These are phyloP conservation scores for Merluccius polli DNA, from an alignment of 2,797 vertebrate genomes.

Conservation along the genomic window DNA sequence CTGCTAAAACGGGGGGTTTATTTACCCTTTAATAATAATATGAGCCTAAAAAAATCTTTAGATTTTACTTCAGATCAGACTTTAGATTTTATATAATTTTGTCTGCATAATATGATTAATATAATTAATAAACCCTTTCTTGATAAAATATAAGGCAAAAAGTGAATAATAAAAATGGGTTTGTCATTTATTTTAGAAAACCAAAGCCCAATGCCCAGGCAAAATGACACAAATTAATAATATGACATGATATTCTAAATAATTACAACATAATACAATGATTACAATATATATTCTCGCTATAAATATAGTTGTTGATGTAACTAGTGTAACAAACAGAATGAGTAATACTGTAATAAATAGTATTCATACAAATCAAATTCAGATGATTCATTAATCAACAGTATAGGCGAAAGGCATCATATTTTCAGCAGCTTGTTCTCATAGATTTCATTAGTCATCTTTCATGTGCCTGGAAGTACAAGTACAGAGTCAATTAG, in stretches of 20 bases:
- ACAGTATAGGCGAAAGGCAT: background rate
- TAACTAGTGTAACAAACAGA: background rate
- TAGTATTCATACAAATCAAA: slow-evolving; percentile 10
- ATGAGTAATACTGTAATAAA: slow-evolving; percentile 21
- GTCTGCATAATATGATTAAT: too few relatives aligned
- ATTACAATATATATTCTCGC: background rate
- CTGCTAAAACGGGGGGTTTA: too few relatives aligned
- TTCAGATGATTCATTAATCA: background rate
- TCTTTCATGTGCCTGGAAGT: background rate
- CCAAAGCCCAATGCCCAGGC: background rate
- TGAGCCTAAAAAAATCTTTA: too few relatives aligned
- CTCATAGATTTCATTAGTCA: background rate
- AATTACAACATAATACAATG: background rate
- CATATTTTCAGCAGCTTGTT: background rate
- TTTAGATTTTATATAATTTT: too few relatives aligned
- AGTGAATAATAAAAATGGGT: too few relatives aligned
- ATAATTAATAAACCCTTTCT: too few relatives aligned
- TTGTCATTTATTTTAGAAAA: too few relatives aligned
- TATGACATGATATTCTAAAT: background rate
- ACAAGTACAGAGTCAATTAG: background rate
- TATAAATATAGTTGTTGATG: background rate
- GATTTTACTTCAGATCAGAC: too few relatives aligned
- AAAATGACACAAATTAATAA: background rate
- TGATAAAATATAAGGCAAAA: too few relatives aligned
- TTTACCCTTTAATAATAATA: too few relatives aligned